Conservation (phyloP, 2,113 vertebrate genomes). For the Oncorhynchus keta region DNA sequence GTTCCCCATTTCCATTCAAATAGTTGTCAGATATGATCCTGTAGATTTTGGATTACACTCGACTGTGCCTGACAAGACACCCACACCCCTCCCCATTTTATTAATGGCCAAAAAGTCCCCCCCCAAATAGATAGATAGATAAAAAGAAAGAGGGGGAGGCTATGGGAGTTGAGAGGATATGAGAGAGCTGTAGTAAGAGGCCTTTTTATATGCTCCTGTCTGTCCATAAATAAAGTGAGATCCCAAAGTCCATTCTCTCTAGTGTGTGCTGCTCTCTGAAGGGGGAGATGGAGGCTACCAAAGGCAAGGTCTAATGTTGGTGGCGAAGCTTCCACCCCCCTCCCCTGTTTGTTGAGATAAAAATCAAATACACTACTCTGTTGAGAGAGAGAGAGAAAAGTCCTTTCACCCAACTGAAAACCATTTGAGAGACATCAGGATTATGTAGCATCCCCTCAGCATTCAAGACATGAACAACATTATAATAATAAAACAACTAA, state of each 20-base stretch:
- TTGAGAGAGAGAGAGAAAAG: no score
- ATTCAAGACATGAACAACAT: constrained; percentile 22
- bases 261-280: constrained; percentile 46
- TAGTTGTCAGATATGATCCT: constrained; percentile 83
- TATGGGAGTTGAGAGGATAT: neutral
- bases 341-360: constrained; percentile 39
- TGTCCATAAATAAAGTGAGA: constrained; percentile 76
- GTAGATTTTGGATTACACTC: constrained; percentile 86
- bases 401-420: constrained; percentile 12
- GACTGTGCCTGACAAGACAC: constrained; percentile 81
- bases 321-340: neutral
- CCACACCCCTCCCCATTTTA: constrained; percentile 68
- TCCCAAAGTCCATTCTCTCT: constrained; percentile 64
- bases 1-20: constrained; percentile 87
- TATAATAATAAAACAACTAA: neutral
- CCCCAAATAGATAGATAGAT: constrained; percentile 65
- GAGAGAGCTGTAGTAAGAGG: constrained; percentile 58
- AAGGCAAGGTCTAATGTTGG: constrained; percentile 56
- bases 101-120: constrained; percentile 76
- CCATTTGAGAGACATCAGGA: constrained; percentile 19
- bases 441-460: constrained; percentile 11
- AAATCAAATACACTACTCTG: constrained; percentile 35
- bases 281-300: constrained; percentile 41
- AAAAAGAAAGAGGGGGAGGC: constrained; percentile 45
- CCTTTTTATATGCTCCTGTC: constrained; percentile 64